Conservation (phyloP, 53 echinoderm and acorn worm species). For the Mesocentrotus franciscanus region DNA sequence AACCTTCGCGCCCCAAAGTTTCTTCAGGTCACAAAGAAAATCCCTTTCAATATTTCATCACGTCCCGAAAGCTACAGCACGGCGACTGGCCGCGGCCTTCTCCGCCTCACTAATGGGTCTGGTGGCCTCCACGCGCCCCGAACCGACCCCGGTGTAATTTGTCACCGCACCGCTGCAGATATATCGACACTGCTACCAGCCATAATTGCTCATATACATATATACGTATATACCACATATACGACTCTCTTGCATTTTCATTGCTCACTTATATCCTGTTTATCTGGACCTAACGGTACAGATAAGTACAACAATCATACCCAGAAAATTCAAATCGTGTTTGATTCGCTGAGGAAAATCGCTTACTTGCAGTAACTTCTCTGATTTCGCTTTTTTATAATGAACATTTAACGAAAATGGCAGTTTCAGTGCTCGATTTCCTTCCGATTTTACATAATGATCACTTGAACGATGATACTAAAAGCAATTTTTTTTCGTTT, state of each 20-base stretch:
- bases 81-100: slow-evolving; percentile 66
- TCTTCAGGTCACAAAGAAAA: slow-evolving; percentile 19
- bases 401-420: no score
- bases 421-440: background rate
- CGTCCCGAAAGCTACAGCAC: background rate
- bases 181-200: background rate
- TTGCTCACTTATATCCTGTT: background rate
- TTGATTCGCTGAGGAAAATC: background rate
- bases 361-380: background rate
- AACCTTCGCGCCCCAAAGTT: slow-evolving; percentile 55
- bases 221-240: background rate
- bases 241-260: background rate
- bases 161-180: slow-evolving; percentile 60
- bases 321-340: background rate
- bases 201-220: background rate
- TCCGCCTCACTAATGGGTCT: slow-evolving; percentile 53
- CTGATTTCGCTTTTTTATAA: background rate
- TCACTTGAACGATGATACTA: background rate
- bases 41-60: slow-evolving; percentile 56
- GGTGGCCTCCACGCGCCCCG: slow-evolving; percentile 66
- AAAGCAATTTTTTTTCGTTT: no score
- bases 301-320: background rate
- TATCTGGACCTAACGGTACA: background rate
- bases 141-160: slow-evolving; percentile 65
- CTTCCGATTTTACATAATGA: background rate